Conservation (phyloP, 2,113 vertebrate species). For the Silurus asotus region DNA sequence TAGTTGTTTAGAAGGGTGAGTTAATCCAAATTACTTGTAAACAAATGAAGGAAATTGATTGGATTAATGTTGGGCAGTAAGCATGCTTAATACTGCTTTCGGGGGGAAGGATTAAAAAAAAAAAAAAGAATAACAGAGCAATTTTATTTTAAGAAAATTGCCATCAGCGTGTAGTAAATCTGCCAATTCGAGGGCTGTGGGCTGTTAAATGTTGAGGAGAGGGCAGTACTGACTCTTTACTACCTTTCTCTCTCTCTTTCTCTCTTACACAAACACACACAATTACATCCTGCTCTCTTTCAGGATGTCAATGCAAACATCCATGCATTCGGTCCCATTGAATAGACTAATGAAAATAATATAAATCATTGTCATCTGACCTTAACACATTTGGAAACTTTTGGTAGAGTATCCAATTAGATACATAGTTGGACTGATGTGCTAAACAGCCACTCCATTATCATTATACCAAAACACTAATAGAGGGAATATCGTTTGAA, state of each 20-base stretch:
- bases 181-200: constrained; percentile 61
- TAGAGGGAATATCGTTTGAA: not conserved
- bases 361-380: not conserved
- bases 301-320: not conserved
- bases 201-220: constrained; percentile 38
- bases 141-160: constrained; percentile 69
- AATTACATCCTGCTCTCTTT: not conserved
- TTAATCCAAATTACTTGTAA: constrained; percentile 47
- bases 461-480: not conserved
- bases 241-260: not conserved
- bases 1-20: constrained; percentile 18
- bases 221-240: not conserved
- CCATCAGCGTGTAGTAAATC: constrained; percentile 58
- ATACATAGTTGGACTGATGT: not conserved
- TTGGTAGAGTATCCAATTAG: not conserved
- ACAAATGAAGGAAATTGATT: constrained; percentile 43
- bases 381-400: not conserved
- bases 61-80: constrained; percentile 24
- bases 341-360: not conserved
- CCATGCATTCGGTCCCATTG: not conserved
- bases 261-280: not conserved
- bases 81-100: constrained; percentile 31
- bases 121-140: constrained; percentile 58
- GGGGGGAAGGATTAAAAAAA: constrained; percentile 9
- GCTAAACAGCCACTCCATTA: not conserved